Evolutionary conservation across 2,797 vertebrate species (phyloP).

Genomic region (Notamacropus eugenii): DNA sequence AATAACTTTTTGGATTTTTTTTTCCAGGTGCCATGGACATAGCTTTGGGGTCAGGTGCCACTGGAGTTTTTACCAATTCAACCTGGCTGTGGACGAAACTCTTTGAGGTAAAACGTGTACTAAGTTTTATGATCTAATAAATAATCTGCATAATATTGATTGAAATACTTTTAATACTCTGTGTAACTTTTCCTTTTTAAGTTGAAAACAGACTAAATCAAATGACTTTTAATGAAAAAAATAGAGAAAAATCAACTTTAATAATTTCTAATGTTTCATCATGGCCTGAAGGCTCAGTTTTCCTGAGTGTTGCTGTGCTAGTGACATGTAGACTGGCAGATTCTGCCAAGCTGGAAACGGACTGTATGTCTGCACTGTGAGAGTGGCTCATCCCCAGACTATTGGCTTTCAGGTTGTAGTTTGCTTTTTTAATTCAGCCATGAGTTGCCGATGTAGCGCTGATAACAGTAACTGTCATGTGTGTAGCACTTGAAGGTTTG

Average conservation of each 20-base stretch:
- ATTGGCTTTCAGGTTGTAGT: neutral
- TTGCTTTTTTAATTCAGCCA: neutral
- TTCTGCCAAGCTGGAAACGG: neutral
- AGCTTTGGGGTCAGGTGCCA: slow-evolving; percentile 94
- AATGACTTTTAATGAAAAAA: neutral
- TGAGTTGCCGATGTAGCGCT: too few relatives aligned
- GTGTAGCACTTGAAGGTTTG: neutral
- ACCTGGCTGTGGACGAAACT: slow-evolving; percentile 95
- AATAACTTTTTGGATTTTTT: neutral
- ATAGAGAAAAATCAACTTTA: neutral
- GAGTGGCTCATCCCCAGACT: neutral
- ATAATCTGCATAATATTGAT: neutral
- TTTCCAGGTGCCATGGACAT: slow-evolving; percentile 94
- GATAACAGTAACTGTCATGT: neutral
- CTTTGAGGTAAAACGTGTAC: slow-evolving; percentile 89
- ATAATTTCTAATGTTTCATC: neutral
- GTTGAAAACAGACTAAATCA: neutral
- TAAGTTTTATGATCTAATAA: neutral
- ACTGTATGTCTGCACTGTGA: neutral
- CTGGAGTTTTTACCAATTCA: slow-evolving; percentile 98
- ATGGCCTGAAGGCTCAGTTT: neutral
- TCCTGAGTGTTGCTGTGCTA: neutral
- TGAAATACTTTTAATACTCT: neutral
- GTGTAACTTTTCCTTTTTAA: neutral
- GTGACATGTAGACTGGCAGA: neutral